phyloP scores from a whole-genome alignment of 2,888 invertebrate species.

The Torymus texanus region DNA sequence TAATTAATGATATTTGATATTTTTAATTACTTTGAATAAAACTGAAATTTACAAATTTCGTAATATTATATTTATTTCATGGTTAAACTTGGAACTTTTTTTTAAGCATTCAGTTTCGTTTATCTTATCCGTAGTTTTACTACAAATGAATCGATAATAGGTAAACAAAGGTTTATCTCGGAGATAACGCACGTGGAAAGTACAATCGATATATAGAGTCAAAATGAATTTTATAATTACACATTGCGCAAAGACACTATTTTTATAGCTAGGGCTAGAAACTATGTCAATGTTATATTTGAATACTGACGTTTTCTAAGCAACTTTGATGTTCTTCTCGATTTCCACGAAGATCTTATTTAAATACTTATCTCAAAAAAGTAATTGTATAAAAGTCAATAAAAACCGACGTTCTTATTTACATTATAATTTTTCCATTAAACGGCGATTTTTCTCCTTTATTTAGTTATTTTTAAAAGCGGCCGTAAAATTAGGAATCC shows the following conservation, averaged over 20 bases:
- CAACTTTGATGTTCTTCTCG: no score
- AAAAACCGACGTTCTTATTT: no score
- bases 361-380: no score
- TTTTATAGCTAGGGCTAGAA: no score
- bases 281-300: no score
- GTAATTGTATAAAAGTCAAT: no score
- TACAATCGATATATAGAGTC: slow-evolving; percentile 27
- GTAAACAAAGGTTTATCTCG: slow-evolving; percentile 42
- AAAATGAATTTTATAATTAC: slow-evolving; percentile 11
- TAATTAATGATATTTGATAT: no score
- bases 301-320: no score
- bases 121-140: slow-evolving; percentile 46
- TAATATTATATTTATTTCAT: background rate
- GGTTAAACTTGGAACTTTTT: slow-evolving; percentile 17
- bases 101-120: background rate
- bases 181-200: slow-evolving; percentile 32
- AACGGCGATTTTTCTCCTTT: background rate
- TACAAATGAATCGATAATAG: slow-evolving; percentile 45
- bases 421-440: background rate
- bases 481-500: background rate
- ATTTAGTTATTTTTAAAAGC: background rate
- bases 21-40: no score
- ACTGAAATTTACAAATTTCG: background rate
- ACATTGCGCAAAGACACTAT: no score
- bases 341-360: no score